phyloP scores from a whole-genome alignment of 2,113 vertebrate genomes.

The Bostrychus sinensis region DNA sequence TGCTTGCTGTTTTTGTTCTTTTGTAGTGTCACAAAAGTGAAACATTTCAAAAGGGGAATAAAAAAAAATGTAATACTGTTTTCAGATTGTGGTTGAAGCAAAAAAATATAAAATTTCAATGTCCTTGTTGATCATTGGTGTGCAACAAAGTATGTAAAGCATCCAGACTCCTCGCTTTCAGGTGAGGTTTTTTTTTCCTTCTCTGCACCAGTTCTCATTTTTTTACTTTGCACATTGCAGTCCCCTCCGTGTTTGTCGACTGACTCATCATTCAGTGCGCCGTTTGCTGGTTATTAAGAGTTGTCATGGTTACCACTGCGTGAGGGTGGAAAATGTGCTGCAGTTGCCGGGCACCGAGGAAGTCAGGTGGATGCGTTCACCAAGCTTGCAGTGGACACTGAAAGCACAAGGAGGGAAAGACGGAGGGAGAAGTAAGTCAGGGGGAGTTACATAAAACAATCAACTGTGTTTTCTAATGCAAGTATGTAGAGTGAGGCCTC shows the following conservation, averaged over 20 bases:
- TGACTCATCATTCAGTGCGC: slow-evolving; percentile 67
- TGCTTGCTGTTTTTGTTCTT: slow-evolving; percentile 64
- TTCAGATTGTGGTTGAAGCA: slow-evolving; percentile 36
- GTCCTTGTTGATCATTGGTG: slow-evolving; percentile 69
- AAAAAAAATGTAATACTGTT: slow-evolving; percentile 72
- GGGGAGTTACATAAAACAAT: slow-evolving; percentile 47
- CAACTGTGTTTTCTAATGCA: slow-evolving; percentile 35
- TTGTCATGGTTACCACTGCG: slow-evolving; percentile 73
- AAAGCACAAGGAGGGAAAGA: slow-evolving; percentile 38
- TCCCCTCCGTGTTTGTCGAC: slow-evolving; percentile 68
- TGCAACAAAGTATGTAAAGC: slow-evolving; percentile 19
- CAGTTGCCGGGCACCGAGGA: slow-evolving; percentile 81
- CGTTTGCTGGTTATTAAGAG: slow-evolving; percentile 70
- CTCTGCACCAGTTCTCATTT: slow-evolving; percentile 46
- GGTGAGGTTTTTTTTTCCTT: slow-evolving; percentile 13
- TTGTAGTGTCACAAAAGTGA: slow-evolving; percentile 48
- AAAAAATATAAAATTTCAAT: slow-evolving; percentile 27
- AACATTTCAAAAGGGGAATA: slow-evolving; percentile 21
- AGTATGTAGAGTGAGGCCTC: slow-evolving; percentile 6
- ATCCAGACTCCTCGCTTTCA: slow-evolving; percentile 47
- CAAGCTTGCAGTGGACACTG: slow-evolving; percentile 99
- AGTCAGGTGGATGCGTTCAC: slow-evolving; percentile 87
- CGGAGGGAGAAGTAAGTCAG: slow-evolving; percentile 40
- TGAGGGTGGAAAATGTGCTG: slow-evolving; percentile 83
- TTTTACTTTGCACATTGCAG: slow-evolving; percentile 31